These are phyloP conservation scores for Taeniopygia guttata DNA, from an alignment of 2,797 vertebrate species.

Conservation along the genomic window DNA sequence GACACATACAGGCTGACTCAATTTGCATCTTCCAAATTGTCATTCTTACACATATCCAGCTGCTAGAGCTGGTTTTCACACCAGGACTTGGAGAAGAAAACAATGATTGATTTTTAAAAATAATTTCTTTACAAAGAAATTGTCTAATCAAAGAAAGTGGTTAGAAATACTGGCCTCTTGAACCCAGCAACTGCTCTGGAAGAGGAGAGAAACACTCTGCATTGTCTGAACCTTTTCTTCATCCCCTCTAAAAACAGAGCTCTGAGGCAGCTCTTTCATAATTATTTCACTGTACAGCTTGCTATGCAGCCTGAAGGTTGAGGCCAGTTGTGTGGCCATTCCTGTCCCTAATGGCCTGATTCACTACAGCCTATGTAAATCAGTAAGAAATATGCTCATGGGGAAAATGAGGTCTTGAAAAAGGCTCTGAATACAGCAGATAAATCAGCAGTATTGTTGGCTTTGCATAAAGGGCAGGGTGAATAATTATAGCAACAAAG, in stretches of 20 bases:
- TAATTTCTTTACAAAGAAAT: neutral
- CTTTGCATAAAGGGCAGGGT: constrained; percentile 3
- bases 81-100: neutral
- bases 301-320: neutral
- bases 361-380: neutral
- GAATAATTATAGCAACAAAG: constrained; percentile 39
- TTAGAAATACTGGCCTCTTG: neutral
- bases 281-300: neutral
- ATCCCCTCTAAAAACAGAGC: neutral
- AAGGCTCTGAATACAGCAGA: neutral
- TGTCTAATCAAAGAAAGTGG: neutral
- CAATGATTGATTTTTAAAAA: neutral
- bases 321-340: neutral
- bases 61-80: neutral
- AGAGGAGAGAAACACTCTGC: neutral
- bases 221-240: neutral
- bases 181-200: neutral
- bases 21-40: neutral
- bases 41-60: neutral
- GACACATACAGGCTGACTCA: rapidly evolving
- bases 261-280: neutral
- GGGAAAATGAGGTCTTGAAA: neutral
- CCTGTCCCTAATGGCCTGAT: neutral
- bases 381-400: neutral
- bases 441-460: constrained; percentile 1